phyloP scores from a whole-genome alignment of 1,140 invertebrate genomes.

The Tachypleus tridentatus region DNA sequence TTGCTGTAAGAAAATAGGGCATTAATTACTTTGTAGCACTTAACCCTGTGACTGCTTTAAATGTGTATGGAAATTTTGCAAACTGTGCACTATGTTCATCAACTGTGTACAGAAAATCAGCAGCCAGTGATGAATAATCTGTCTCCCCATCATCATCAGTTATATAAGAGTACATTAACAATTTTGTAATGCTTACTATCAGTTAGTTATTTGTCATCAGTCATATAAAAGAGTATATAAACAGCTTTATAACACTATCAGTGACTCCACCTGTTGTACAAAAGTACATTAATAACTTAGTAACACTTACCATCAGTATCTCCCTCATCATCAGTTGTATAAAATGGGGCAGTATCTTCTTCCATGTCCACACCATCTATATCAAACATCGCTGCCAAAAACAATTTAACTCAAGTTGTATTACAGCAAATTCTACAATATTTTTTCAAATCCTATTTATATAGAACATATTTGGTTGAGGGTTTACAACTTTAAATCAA shows the following conservation, averaged over 20 bases:
- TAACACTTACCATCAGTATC: constrained; percentile 2
- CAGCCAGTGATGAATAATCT: not conserved
- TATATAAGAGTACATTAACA: not conserved
- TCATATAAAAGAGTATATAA: not conserved
- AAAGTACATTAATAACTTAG: not conserved
- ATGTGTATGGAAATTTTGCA: too few species aligned
- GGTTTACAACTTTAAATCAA: too few species aligned
- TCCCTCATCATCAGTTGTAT: constrained; percentile 1
- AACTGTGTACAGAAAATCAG: too few species aligned
- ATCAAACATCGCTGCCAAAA: not conserved
- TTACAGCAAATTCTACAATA: too few species aligned
- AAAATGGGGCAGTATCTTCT: not conserved
- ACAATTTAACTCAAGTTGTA: too few species aligned
- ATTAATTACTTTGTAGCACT: too few species aligned
- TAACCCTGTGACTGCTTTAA: too few species aligned
- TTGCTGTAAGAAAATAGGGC: too few species aligned
- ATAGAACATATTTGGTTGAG: too few species aligned
- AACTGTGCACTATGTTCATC: too few species aligned
- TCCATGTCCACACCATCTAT: not conserved
- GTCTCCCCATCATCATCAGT: not conserved
- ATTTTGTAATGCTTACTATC: not conserved
- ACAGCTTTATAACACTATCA: not conserved
- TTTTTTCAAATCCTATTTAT: too few species aligned
- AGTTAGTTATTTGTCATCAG: not conserved
- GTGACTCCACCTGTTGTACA: too few species aligned